phyloP scores from a whole-genome alignment of 2,797 vertebrate species.

The Hypotaenidia philippensis region DNA sequence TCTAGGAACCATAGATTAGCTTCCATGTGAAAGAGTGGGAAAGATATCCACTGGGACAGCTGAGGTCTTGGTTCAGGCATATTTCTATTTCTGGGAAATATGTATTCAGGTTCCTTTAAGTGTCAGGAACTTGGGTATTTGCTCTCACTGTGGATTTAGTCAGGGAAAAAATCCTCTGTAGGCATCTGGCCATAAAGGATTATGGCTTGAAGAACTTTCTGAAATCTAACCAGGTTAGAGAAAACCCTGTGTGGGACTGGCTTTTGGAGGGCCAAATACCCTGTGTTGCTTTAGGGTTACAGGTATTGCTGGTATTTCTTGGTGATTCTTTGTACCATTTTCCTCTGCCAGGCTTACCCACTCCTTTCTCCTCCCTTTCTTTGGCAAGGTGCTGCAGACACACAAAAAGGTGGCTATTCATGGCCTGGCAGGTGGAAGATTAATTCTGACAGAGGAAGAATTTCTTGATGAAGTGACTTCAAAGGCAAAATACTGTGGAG shows the following conservation, averaged over 20 bases:
- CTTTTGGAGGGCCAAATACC: neutral
- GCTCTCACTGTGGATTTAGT: neutral
- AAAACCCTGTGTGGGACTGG: neutral
- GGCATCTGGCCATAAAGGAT: neutral
- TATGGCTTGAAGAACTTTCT: neutral
- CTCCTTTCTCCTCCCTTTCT: conserved; percentile 9
- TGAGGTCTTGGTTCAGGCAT: neutral
- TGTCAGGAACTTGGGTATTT: neutral
- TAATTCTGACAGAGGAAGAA: conserved; percentile 64
- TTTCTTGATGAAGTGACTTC: conserved; percentile 71
- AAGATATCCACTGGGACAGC: neutral
- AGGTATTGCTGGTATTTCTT: neutral
- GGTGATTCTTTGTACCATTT: neutral
- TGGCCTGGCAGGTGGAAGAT: conserved; percentile 65
- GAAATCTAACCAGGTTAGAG: neutral
- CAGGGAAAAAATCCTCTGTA: neutral
- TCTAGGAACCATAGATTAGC: neutral
- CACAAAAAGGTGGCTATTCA: conserved; percentile 66
- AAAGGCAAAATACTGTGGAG: conserved; percentile 56
- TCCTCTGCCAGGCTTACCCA: neutral
- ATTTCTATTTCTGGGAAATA: conserved; percentile 5
- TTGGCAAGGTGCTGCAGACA: conserved; percentile 29
- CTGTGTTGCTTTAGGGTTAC: neutral
- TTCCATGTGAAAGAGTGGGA: neutral
- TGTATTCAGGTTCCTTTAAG: neutral